A percentile compares a stretch with the other conserved stretches of the same genome.
Evolutionary conservation across 92 coral and sea anemone genomes (phyloP).

Genomic region (Hydrozoanthus gracilis): DNA sequence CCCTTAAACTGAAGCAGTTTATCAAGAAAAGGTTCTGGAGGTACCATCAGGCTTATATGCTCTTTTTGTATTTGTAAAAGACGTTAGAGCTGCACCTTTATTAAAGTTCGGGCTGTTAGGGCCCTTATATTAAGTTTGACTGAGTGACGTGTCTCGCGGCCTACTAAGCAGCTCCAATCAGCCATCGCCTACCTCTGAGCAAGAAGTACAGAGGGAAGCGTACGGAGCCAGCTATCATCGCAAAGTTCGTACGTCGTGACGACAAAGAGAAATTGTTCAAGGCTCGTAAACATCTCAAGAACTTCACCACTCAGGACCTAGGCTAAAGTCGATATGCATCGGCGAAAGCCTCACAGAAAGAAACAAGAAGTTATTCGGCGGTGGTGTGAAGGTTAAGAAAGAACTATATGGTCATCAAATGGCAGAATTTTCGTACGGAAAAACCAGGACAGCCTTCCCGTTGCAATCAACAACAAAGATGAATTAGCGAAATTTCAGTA

Average conservation of each 20-base stretch:
- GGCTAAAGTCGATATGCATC: constrained; percentile 5
- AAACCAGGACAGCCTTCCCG: constrained; percentile 26
- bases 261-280: constrained; percentile 48
- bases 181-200: constrained; percentile 53
- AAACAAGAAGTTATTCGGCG: constrained; percentile 1
- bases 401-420: constrained; percentile 16
- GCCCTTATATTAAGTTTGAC: too few relatives aligned
- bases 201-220: constrained; percentile 26
- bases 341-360: neutral
- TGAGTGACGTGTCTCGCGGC: too few relatives aligned
- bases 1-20: too few relatives aligned
- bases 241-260: constrained; percentile 56
- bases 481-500: constrained; percentile 14
- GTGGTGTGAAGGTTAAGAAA: constrained; percentile 24
- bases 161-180: too few relatives aligned
- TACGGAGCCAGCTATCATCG: constrained; percentile 46
- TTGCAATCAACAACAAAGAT: constrained; percentile 23
- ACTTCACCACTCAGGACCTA: constrained; percentile 21
- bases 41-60: too few relatives aligned
- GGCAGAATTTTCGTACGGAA: constrained; percentile 25
- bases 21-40: too few relatives aligned
- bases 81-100: too few relatives aligned
- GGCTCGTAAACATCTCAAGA: constrained; percentile 39
- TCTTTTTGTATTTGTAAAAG: too few relatives aligned
- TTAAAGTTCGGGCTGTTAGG: too few relatives aligned